Evolutionary conservation across 2,113 vertebrate genomes (phyloP).

Genomic region (Neotragus moschatus): DNA sequence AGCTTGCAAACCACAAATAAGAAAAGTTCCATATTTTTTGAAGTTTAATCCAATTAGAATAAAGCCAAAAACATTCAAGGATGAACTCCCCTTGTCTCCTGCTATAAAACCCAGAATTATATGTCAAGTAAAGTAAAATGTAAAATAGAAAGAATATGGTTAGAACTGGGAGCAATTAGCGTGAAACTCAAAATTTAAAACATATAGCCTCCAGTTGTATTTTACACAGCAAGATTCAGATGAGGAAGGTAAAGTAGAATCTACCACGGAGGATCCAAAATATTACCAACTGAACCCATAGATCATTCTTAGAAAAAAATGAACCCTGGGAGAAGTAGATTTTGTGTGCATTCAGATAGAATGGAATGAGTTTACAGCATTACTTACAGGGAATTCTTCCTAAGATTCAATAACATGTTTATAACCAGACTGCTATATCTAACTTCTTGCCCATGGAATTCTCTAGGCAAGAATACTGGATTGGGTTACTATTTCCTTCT

Average conservation of each 20-base stretch:
- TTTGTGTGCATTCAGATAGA: background rate
- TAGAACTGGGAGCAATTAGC: background rate
- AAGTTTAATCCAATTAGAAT: background rate
- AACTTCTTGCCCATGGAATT: background rate
- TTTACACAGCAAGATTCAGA: background rate
- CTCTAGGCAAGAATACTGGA: background rate
- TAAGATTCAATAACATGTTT: background rate
- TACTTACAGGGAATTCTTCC: background rate
- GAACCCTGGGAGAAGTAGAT: background rate
- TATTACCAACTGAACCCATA: background rate
- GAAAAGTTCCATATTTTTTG: background rate
- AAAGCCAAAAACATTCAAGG: background rate
- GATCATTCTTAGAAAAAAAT: background rate
- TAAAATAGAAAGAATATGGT: background rate
- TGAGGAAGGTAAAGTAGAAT: background rate
- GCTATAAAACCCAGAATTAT: background rate
- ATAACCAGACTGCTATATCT: background rate
- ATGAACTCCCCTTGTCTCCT: background rate
- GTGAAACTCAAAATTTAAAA: background rate
- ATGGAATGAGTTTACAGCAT: fast-evolving
- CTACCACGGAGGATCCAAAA: background rate
- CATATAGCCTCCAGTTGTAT: background rate
- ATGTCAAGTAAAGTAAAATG: background rate
- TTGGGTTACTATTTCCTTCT: background rate
- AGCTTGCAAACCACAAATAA: background rate